Evolutionary conservation across 2,888 invertebrate species (phyloP).

Genomic region (Lagria hirta): DNA sequence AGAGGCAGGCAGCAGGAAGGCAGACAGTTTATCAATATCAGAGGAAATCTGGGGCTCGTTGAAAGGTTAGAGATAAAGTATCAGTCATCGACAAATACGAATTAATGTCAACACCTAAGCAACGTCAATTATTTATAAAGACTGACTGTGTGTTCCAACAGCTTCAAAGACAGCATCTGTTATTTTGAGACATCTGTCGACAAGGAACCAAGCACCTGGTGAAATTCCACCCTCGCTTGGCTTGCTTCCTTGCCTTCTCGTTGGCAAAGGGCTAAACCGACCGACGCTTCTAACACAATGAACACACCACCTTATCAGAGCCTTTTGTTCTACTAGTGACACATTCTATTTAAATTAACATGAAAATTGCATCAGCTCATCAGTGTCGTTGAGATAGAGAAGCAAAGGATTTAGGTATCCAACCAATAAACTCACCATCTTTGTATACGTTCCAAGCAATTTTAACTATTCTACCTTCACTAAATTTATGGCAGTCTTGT

Average conservation of each 20-base stretch:
- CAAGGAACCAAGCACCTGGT: conserved; percentile 25
- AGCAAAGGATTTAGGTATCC: conserved; percentile 9
- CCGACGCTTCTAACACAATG: conserved; percentile 17
- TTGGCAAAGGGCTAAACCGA: conserved; percentile 7
- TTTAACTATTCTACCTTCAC: conserved; percentile 1
- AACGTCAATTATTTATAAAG: conserved; percentile 22
- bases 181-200: conserved; percentile 23
- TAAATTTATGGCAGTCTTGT: conserved; percentile 10
- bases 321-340: conserved; percentile 23
- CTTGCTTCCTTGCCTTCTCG: conserved; percentile 1
- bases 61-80: conserved; percentile 17
- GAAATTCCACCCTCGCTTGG: conserved; percentile 19
- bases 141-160: conserved; percentile 6
- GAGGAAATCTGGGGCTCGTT: conserved; percentile 8
- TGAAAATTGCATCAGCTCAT: conserved; percentile 27
- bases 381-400: conserved; percentile 15
- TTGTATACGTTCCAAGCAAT: conserved; percentile 7
- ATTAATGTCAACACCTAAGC: conserved; percentile 18
- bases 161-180: conserved; percentile 18
- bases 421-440: conserved; percentile 17
- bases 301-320: conserved; percentile 23
- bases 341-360: conserved; percentile 29
- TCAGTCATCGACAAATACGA: conserved; percentile 17
- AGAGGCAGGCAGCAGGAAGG: no score
- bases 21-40: conserved; percentile 8